phyloP scores from a whole-genome alignment of 2,113 vertebrate species.

The Ornithorhynchus anatinus region DNA sequence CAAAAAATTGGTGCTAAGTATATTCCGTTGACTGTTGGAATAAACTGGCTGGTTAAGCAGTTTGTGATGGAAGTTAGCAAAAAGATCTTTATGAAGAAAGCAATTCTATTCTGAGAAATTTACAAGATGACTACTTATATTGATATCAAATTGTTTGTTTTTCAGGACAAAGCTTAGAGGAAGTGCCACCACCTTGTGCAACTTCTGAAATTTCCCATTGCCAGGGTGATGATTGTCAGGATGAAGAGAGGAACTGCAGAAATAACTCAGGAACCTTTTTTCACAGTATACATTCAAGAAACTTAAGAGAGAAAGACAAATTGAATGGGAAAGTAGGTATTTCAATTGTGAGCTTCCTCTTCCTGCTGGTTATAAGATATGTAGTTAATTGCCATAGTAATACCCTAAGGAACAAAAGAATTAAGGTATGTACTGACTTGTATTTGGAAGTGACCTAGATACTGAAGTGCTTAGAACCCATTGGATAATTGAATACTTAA shows the following conservation, averaged over 20 bases:
- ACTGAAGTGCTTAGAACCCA: neutral
- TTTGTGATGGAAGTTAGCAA: fast-evolving
- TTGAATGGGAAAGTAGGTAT: constrained; percentile 42
- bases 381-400: no score
- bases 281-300: constrained; percentile 13
- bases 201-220: constrained; percentile 8
- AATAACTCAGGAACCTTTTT: constrained; percentile 21
- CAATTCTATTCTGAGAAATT: neutral
- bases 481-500: neutral
- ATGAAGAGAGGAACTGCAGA: constrained; percentile 12
- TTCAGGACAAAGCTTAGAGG: constrained; percentile 31
- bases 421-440: no score
- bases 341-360: neutral
- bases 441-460: no score
- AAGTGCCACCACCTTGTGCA: neutral
- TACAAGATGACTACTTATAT: neutral
- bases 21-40: no score
- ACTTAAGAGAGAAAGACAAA: neutral
- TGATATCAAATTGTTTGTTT: neutral
- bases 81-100: fast-evolving
- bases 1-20: no score
- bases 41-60: no score
- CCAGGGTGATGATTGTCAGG: neutral
- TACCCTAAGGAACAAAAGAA: no score
- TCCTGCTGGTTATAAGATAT: fast-evolving